Conservation (phyloP, 2,113 vertebrate species). For the Thryonomys swinderianus region DNA sequence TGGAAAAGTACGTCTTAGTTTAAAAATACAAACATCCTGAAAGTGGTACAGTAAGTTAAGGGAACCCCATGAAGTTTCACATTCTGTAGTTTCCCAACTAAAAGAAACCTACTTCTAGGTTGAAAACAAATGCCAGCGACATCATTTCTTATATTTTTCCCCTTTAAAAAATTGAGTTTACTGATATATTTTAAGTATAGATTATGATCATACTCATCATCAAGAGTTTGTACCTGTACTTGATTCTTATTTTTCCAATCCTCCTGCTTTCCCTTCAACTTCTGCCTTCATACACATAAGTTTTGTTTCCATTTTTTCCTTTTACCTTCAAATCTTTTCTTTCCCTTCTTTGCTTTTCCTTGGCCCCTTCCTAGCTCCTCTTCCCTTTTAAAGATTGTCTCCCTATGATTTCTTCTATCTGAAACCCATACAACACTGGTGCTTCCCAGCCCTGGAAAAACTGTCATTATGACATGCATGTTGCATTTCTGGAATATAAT, state of each 20-base stretch:
- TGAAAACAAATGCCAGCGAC: not conserved
- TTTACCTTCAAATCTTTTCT: too few relatives aligned
- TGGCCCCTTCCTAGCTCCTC: too few relatives aligned
- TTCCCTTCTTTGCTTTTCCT: too few relatives aligned
- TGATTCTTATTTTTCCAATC: too few relatives aligned
- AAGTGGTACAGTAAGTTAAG: not conserved
- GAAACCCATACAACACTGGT: not conserved
- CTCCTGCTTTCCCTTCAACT: too few relatives aligned
- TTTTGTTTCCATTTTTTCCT: too few relatives aligned
- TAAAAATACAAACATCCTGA: conserved; percentile 4
- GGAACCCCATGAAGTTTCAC: not conserved
- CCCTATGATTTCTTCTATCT: not conserved
- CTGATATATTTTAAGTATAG: too few relatives aligned
- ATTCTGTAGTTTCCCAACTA: conserved; percentile 2
- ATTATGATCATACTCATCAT: too few relatives aligned
- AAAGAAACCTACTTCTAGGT: conserved; percentile 13
- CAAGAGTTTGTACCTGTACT: too few relatives aligned
- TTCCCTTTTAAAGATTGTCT: too few relatives aligned
- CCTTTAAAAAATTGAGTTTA: too few relatives aligned
- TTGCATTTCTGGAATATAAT: conserved; percentile 69
- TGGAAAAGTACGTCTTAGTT: conserved; percentile 1
- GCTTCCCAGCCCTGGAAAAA: conserved; percentile 63
- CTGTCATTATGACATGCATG: conserved; percentile 71
- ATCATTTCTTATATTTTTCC: not conserved
- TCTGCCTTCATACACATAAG: too few relatives aligned